These are phyloP conservation scores for Pseudopleuronectes americanus DNA, from an alignment of 2,797 vertebrate species.

Conservation along the genomic window DNA sequence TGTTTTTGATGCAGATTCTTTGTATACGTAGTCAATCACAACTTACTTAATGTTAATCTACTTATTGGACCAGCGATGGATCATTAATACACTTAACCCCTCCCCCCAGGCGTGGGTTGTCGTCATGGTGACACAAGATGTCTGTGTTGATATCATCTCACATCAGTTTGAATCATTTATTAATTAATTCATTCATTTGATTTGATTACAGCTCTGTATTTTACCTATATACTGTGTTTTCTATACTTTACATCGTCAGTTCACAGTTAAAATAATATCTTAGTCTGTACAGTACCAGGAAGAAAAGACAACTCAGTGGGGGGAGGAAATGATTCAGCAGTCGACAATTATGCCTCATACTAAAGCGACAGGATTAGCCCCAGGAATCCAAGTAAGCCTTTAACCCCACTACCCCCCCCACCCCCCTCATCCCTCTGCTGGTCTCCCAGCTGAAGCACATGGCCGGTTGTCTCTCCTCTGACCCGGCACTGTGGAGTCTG, in stretches of 20 bases:
- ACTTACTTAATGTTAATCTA: constrained; percentile 44
- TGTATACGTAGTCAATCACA: background rate
- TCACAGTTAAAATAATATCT: too few species aligned
- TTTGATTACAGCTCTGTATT: too few species aligned
- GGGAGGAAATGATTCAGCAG: constrained; percentile 64
- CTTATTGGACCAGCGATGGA: constrained; percentile 39
- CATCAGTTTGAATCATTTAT: too few species aligned
- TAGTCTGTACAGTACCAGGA: background rate
- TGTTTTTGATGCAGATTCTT: background rate
- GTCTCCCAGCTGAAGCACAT: constrained; percentile 32
- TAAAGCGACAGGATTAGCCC: constrained; percentile 74
- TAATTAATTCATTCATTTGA: too few species aligned
- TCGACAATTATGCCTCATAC: constrained; percentile 58
- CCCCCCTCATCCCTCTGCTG: constrained; percentile 15
- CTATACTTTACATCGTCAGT: too few species aligned
- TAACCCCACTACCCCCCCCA: constrained; percentile 2
- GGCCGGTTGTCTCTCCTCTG: background rate
- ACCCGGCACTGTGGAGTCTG: background rate
- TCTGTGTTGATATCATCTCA: too few species aligned
- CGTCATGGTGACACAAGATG: too few species aligned
- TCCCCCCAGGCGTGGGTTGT: background rate
- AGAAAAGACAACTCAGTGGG: constrained; percentile 8
- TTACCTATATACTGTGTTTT: too few species aligned
- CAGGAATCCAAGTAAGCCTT: constrained; percentile 79
- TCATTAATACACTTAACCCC: constrained; percentile 41